A percentile compares a stretch with the other conserved stretches of the same genome.
phyloP scores from a whole-genome alignment of 2,113 vertebrate genomes.

The Eudyptes chrysolophus region DNA sequence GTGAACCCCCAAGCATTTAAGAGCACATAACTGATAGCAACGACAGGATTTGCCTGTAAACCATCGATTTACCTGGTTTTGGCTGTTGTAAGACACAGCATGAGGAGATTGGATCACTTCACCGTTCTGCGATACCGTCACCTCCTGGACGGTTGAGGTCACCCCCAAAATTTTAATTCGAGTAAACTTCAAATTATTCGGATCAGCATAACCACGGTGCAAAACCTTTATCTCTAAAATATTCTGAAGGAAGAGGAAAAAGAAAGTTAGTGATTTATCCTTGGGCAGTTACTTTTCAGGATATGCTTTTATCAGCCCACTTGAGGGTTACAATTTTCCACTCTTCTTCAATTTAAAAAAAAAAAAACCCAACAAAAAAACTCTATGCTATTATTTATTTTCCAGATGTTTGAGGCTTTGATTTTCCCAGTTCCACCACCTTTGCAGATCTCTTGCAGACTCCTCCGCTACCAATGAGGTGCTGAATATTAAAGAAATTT shows the following conservation, averaged over 20 bases:
- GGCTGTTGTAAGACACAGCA: background rate
- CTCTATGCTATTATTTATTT: too few relatives aligned
- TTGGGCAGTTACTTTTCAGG: too few relatives aligned
- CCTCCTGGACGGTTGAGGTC: background rate
- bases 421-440: too few relatives aligned
- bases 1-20: background rate
- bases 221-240: background rate
- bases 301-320: background rate
- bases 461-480: too few relatives aligned
- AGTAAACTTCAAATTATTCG: slow-evolving; percentile 28
- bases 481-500: too few relatives aligned
- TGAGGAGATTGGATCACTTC: background rate
- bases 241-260: background rate
- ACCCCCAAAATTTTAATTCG: slow-evolving; percentile 49
- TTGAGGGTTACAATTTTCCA: background rate
- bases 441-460: too few relatives aligned
- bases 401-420: too few relatives aligned
- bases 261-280: background rate
- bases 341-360: background rate
- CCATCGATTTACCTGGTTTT: background rate
- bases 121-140: background rate
- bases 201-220: background rate
- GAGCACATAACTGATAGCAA: background rate
- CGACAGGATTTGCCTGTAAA: background rate
- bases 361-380: too few relatives aligned